Conservation (phyloP, 2,797 vertebrate genomes). For the Moxostoma hubbsi region DNA sequence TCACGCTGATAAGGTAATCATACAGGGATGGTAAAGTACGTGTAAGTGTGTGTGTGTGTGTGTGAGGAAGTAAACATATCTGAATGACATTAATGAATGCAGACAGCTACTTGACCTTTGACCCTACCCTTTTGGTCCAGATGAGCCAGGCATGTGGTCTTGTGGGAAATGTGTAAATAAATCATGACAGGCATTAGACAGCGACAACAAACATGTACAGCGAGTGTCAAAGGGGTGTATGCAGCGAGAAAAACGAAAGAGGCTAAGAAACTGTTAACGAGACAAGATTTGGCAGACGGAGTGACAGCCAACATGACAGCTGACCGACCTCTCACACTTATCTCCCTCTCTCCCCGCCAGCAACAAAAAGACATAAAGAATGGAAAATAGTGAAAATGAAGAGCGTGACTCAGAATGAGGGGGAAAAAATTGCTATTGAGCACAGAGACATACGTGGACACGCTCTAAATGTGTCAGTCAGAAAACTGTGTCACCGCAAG, state of each 20-base stretch:
- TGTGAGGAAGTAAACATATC: neutral
- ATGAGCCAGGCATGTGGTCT: conserved; percentile 14
- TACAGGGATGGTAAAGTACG: neutral
- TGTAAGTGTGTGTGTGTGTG: neutral
- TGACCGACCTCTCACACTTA: conserved; percentile 4
- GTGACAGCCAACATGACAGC: conserved; percentile 6
- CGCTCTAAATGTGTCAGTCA: neutral
- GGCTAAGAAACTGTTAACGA: conserved; percentile 54
- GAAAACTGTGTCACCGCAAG: conserved; percentile 8
- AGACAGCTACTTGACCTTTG: conserved; percentile 22
- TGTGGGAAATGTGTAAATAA: conserved; percentile 4
- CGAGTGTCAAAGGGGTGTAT: conserved; percentile 44
- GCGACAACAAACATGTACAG: neutral
- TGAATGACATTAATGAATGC: neutral
- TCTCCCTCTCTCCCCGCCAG: neutral
- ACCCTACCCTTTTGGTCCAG: conserved; percentile 10
- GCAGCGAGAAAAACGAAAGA: conserved; percentile 18
- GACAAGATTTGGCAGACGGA: conserved; percentile 20
- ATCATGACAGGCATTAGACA: conserved; percentile 24
- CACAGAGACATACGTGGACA: neutral
- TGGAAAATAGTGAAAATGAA: neutral
- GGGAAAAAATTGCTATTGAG: neutral
- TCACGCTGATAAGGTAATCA: conserved; percentile 30
- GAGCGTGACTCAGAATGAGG: conserved; percentile 1
- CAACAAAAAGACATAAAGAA: neutral